Conservation (phyloP, 2,113 vertebrate genomes). For the Craseonycteris thonglongyai region DNA sequence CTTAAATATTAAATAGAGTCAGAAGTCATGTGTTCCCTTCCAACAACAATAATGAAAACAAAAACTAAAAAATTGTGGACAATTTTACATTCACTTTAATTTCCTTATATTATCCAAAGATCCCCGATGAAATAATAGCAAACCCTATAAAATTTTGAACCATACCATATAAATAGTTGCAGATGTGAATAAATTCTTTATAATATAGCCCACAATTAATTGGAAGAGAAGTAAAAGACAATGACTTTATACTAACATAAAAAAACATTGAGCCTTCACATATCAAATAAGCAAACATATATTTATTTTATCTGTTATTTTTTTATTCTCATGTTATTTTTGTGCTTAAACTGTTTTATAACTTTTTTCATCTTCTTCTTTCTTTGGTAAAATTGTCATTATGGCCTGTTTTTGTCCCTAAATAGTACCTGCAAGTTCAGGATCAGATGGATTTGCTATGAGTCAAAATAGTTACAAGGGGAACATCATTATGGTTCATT, state of each 20-base stretch:
- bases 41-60: neutral
- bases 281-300: neutral
- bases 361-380: neutral
- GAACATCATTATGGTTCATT: constrained; percentile 37
- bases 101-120: constrained; percentile 57
- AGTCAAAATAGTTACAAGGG: constrained; percentile 46
- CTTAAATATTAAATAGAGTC: constrained; percentile 63
- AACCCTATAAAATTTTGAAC: constrained; percentile 46
- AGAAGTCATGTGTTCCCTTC: constrained; percentile 60
- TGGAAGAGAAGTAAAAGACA: constrained; percentile 11
- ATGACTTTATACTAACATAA: neutral
- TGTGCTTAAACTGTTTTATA: neutral
- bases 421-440: constrained; percentile 19
- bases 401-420: neutral
- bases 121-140: constrained; percentile 56
- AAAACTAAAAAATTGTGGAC: constrained; percentile 44
- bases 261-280: neutral
- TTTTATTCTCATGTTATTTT: neutral
- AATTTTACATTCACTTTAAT: constrained; percentile 53
- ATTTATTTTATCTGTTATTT: neutral
- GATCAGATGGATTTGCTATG: neutral
- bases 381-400: neutral
- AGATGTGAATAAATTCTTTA: constrained; percentile 17
- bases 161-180: constrained; percentile 36
- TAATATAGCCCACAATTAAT: constrained; percentile 53